Evolutionary conservation across 2,888 invertebrate genomes (phyloP).

Genomic region (Cantharis nigra): DNA sequence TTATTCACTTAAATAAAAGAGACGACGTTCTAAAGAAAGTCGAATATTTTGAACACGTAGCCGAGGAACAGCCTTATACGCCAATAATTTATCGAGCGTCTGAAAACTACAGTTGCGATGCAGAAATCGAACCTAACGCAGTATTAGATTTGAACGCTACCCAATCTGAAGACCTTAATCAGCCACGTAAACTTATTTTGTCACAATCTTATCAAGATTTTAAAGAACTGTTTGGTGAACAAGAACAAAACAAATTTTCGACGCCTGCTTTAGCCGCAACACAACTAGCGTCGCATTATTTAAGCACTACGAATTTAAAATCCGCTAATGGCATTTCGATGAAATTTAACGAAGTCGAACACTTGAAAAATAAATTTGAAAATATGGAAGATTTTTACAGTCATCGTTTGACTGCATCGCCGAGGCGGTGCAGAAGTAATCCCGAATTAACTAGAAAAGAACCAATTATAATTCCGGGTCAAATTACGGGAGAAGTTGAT

Average conservation of each 20-base stretch:
- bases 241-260: constrained; percentile 63
- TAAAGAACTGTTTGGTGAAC: constrained; percentile 83
- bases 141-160: constrained; percentile 37
- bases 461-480: constrained; percentile 55
- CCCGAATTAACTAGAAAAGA: constrained; percentile 72
- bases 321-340: constrained; percentile 12
- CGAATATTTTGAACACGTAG: constrained; percentile 78
- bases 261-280: not conserved
- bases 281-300: not conserved
- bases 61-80: constrained; percentile 57
- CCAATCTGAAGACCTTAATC: constrained; percentile 35
- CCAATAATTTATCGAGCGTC: constrained; percentile 57
- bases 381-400: constrained; percentile 62
- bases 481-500: constrained; percentile 61
- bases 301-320: not conserved
- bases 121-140: constrained; percentile 47
- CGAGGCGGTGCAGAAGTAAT: constrained; percentile 74
- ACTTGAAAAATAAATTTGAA: constrained; percentile 80
- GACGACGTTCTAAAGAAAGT: constrained; percentile 75
- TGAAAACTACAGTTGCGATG: constrained; percentile 49
- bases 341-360: constrained; percentile 73
- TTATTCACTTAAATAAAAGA: constrained; percentile 64
- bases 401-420: constrained; percentile 46
- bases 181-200: constrained; percentile 50
- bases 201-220: constrained; percentile 76